Conservation (phyloP, 2,113 vertebrate genomes). For the Rissa tridactyla region DNA sequence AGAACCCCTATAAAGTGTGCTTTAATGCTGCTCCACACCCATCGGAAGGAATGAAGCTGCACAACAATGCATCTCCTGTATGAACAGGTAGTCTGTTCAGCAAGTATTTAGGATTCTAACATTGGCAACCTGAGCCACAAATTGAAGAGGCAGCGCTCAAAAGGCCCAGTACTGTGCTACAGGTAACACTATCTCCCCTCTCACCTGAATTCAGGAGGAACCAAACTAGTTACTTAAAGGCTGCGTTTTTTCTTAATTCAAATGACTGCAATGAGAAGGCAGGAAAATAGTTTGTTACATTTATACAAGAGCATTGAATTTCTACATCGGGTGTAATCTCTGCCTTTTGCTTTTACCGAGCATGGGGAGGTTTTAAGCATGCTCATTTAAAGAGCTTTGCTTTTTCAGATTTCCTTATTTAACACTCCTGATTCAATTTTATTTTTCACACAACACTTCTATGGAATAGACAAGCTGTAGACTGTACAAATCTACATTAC, state of each 20-base stretch:
- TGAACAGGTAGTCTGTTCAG: constrained; percentile 76
- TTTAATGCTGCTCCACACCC: constrained; percentile 81
- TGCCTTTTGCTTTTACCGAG: background rate
- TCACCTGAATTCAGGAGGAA: constrained; percentile 45
- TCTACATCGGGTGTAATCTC: background rate
- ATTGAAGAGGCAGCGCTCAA: constrained; percentile 50
- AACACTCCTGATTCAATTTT: background rate
- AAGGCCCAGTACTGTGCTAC: constrained; percentile 46
- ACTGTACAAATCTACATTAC: background rate
- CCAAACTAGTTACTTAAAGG: constrained; percentile 35
- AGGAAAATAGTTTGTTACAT: constrained; percentile 6
- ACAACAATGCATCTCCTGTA: constrained; percentile 81
- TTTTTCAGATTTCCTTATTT: background rate
- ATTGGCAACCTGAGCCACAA: constrained; percentile 71
- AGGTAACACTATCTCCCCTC: constrained; percentile 58
- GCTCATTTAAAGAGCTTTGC: background rate
- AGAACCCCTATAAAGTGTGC: constrained; percentile 76
- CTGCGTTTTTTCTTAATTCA: constrained; percentile 4
- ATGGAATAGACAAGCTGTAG: background rate
- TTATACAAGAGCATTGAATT: background rate
- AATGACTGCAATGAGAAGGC: constrained; percentile 11
- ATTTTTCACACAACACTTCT: background rate
- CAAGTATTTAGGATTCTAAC: constrained; percentile 72
- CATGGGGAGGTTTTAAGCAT: background rate
- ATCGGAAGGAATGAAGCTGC: constrained; percentile 76